Evolutionary conservation across 2,888 invertebrate genomes (phyloP).

Genomic region (Abrostola triplasia): DNA sequence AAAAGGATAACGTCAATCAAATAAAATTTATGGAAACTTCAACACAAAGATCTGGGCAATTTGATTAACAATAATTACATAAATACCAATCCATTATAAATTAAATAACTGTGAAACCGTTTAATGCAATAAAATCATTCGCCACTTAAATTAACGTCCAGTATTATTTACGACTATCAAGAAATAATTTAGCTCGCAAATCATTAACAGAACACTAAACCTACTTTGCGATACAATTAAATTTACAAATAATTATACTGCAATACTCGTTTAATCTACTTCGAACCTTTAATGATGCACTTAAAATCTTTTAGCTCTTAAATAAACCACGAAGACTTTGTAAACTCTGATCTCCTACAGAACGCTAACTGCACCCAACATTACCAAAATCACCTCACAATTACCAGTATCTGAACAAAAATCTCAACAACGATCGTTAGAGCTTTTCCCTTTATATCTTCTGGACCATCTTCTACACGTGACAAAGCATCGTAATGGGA

Average conservation of each 20-base stretch:
- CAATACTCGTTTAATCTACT: background rate
- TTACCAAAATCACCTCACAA: conserved; percentile 31
- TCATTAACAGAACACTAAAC: conserved; percentile 5
- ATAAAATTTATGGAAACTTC: background rate
- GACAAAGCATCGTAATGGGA: conserved; percentile 81
- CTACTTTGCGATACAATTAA: background rate
- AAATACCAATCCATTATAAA: conserved; percentile 2
- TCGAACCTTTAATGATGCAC: background rate
- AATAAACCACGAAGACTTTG: background rate
- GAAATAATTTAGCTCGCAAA: background rate
- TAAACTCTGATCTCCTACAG: background rate
- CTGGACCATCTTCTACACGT: conserved; percentile 77
- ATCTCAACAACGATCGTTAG: conserved; percentile 49
- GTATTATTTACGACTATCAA: conserved; percentile 1
- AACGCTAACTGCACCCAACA: conserved; percentile 2
- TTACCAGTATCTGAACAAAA: conserved; percentile 38
- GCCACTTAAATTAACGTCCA: background rate
- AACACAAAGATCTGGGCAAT: background rate
- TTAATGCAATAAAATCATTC: background rate
- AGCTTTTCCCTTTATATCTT: conserved; percentile 59
- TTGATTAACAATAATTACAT: background rate
- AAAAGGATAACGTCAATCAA: no score
- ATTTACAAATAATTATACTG: background rate
- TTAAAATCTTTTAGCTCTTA: background rate
- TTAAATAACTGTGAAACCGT: conserved; percentile 4